phyloP scores from a whole-genome alignment of 2,797 vertebrate species.

The Florisuga fusca region DNA sequence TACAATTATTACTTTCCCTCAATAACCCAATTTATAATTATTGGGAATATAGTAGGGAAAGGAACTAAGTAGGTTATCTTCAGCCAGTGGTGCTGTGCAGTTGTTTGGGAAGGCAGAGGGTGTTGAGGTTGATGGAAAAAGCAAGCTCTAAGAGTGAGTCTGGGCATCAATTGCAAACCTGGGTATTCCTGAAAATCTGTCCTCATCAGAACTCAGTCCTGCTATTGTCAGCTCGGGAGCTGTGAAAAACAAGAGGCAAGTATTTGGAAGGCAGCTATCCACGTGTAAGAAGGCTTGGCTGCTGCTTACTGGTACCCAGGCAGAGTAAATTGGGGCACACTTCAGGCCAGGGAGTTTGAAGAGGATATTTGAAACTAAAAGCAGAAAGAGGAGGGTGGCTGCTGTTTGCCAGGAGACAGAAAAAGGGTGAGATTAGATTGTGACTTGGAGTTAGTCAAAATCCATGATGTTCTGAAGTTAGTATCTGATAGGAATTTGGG shows the following conservation, averaged over 20 bases:
- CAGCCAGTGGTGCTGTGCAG: not conserved
- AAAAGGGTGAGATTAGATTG: not conserved
- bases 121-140: not conserved
- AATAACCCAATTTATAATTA: not conserved
- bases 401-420: not conserved
- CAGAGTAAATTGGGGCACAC: not conserved
- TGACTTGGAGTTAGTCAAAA: not conserved
- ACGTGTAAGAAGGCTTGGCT: fast-evolving
- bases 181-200: not conserved
- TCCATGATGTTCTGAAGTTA: not conserved
- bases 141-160: not conserved
- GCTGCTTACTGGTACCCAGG: not conserved
- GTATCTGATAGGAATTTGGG: too few relatives aligned
- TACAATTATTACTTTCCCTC: not conserved
- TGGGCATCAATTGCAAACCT: not conserved
- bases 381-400: not conserved
- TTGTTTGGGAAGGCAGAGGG: not conserved
- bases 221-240: not conserved
- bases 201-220: not conserved
- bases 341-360: not conserved
- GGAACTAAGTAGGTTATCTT: not conserved
- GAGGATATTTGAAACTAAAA: not conserved
- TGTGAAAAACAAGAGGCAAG: not conserved
- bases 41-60: not conserved
- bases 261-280: not conserved